Evolutionary conservation across 2,888 invertebrate genomes (phyloP), one percentile per base, ranked within the genome.

Genomic region (Phragmatobia fuliginosa): DNA sequence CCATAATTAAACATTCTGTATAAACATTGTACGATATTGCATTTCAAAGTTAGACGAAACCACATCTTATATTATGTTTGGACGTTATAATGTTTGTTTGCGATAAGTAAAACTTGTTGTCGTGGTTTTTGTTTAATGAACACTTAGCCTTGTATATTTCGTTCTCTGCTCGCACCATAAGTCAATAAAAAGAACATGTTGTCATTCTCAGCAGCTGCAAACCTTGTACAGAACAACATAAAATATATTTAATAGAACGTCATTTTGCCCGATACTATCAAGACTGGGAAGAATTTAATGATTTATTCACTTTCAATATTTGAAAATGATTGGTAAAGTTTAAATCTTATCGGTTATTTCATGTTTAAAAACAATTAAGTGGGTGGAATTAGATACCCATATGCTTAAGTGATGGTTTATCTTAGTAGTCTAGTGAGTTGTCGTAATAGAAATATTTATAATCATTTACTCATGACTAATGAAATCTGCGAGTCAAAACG

Each of bases 1-100:
- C 87, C 83, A 79, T 87, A 83, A 85, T 87, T 87, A 88, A 89
- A 91, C 88, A 88, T 68, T 66, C 73, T 77, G 73, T 70, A 59
- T 71, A 74, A 81, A 79, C 65, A 78, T 74, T 75, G 71, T 67
- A 67, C 65, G 70, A 69, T 77, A 80, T 81, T 81, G 78, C 78
- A 81, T 81, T 81, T 74, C 65, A 66, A 79, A 78, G 76, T 62
- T 64, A 33, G 61, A 69, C 58, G 36, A 56, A 52, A 64, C 62
- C 52, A 67, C 72, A 69, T 72, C 64, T 60, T 38, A 38, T 38
- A 38, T 70, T 76, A 69, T 71, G 59, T 70, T 74, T 72, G 62
- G 56, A 70, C 66, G 71, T 58, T 31, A 60, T 49, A 68, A 71
- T 68, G 66, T 66, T 63, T 67, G 62, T 60, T 59, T 71, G 62